phyloP scores from a whole-genome alignment of 2,888 invertebrate genomes.

The Neocrepidodera transversa region DNA sequence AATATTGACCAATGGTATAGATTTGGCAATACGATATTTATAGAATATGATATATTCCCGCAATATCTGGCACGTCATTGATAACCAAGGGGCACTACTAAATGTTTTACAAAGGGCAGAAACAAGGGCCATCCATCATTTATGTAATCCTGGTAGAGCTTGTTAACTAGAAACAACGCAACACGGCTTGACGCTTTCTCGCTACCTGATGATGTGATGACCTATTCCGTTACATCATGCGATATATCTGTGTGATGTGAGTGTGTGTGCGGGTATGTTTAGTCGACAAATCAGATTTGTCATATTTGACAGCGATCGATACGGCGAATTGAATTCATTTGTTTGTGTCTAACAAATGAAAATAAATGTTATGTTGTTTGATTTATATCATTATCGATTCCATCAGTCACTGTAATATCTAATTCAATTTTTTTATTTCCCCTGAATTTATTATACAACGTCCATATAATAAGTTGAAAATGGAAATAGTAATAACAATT shows the following conservation, averaged over 20 bases:
- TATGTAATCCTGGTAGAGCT: constrained; percentile 2
- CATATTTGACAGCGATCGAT: not conserved
- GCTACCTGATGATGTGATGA: constrained; percentile 7
- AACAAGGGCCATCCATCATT: constrained; percentile 7
- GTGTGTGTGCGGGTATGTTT: not conserved
- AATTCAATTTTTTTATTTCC: no score
- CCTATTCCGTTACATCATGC: constrained; percentile 5
- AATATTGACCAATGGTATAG: no score
- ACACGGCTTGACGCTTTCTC: constrained; percentile 1
- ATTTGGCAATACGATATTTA: no score
- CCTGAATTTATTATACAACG: no score
- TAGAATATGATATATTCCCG: not conserved
- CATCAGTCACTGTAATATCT: no score
- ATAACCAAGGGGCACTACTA: constrained; percentile 4
- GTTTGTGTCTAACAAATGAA: not conserved
- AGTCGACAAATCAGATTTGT: not conserved
- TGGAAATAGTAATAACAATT: no score
- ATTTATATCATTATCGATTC: no score
- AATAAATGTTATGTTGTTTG: no score
- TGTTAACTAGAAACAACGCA: constrained; percentile 7
- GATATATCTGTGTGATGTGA: not conserved
- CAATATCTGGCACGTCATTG: not conserved
- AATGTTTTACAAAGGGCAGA: constrained; percentile 5
- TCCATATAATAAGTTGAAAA: no score
- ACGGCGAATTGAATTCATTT: not conserved